These are phyloP conservation scores for Scophthalmus maximus DNA, from an alignment of 2,113 vertebrate species.

Conservation along the genomic window DNA sequence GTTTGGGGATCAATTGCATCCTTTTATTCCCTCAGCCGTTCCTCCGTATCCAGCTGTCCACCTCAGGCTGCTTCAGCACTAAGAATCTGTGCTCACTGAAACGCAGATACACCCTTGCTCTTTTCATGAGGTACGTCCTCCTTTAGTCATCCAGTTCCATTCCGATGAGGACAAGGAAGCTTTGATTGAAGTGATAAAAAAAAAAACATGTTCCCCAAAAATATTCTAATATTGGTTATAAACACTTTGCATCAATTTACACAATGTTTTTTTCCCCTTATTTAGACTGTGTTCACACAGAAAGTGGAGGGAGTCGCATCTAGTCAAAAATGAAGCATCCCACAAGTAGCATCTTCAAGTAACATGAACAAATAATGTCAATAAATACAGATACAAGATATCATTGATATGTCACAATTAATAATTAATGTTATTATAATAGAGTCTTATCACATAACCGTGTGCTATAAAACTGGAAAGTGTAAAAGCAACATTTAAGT, in stretches of 20 bases:
- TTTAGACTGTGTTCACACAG: neutral
- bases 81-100: neutral
- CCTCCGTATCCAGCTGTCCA: conserved; percentile 32
- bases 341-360: neutral
- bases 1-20: conserved; percentile 73
- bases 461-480: neutral
- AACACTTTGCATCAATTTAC: neutral
- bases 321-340: neutral
- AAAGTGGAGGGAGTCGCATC: neutral
- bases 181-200: neutral
- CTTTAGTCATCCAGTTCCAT: conserved; percentile 2
- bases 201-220: neutral
- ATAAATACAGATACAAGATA: conserved; percentile 22
- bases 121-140: neutral
- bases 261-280: neutral
- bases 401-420: neutral
- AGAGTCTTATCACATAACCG: neutral
- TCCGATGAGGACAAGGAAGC: neutral
- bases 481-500: conserved; percentile 2
- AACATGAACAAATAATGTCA: neutral
- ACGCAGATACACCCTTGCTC: conserved; percentile 31
- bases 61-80: conserved; percentile 59
- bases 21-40: conserved; percentile 65
- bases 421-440: conserved; percentile 25
- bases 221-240: neutral